A percentile compares a stretch with the other conserved stretches of the same genome.
Evolutionary conservation across 2,888 invertebrate species (phyloP).

Genomic region (Microctonus brassicae): DNA sequence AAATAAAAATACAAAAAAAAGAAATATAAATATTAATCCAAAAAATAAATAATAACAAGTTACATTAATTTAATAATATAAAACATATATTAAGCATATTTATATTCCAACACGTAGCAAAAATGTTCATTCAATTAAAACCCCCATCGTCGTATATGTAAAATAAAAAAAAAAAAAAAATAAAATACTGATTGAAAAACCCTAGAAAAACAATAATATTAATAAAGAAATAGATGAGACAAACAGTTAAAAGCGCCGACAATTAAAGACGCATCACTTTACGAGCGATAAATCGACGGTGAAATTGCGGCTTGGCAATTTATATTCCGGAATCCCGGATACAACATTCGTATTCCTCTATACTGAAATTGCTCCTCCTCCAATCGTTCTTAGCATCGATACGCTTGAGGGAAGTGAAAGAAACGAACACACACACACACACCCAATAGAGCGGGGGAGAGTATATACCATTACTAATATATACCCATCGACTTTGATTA

Average conservation of each 20-base stretch:
- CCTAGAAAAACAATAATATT: not conserved
- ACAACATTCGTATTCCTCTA: slow-evolving; percentile 17
- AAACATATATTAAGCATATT: too few species aligned
- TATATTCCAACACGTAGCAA: too few species aligned
- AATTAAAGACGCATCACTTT: slow-evolving; percentile 31
- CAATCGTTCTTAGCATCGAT: slow-evolving; percentile 25
- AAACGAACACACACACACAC: not conserved
- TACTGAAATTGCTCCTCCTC: slow-evolving; percentile 21
- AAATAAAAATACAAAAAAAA: too few species aligned
- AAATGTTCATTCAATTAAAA: too few species aligned
- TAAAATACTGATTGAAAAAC: not conserved
- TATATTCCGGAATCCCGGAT: slow-evolving; percentile 30
- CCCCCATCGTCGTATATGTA: too few species aligned
- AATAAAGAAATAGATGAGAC: slow-evolving; percentile 1
- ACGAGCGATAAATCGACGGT: slow-evolving; percentile 31
- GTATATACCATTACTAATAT: not conserved
- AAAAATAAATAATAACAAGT: too few species aligned
- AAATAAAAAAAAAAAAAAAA: too few species aligned
- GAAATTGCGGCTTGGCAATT: slow-evolving; percentile 24
- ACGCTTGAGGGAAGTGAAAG: not conserved
- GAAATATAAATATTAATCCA: too few species aligned
- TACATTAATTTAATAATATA: too few species aligned
- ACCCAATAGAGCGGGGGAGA: not conserved
- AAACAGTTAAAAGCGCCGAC: slow-evolving; percentile 13
- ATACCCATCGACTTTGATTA: not conserved